Percentiles rank a stretch among this genome's conserved stretches.
Conservation (phyloP, 2,113 vertebrate species). For the Ornithorhynchus anatinus region DNA sequence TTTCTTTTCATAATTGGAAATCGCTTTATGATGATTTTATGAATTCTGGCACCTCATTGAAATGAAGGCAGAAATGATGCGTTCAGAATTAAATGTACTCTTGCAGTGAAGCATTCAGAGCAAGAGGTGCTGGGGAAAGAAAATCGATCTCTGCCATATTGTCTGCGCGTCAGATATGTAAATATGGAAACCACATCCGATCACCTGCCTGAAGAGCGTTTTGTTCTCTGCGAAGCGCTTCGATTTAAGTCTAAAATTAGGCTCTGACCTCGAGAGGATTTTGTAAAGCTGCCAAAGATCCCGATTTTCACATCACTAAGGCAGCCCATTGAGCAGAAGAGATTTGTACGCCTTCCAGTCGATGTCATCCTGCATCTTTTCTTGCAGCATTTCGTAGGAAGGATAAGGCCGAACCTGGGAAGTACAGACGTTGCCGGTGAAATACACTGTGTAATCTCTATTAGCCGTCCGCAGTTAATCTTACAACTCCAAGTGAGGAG, state of each 20-base stretch:
- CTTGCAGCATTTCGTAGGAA: slow-evolving; percentile 29
- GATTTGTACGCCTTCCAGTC: slow-evolving; percentile 32
- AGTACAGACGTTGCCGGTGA: slow-evolving; percentile 16
- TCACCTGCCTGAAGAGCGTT: slow-evolving; percentile 3
- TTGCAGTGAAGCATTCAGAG: slow-evolving; percentile 27
- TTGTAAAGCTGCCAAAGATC: slow-evolving; percentile 22
- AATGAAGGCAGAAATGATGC: slow-evolving; percentile 38
- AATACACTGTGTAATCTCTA: slow-evolving; percentile 33
- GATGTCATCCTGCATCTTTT: slow-evolving; percentile 12
- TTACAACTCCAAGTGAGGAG: slow-evolving; percentile 4
- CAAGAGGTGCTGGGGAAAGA: slow-evolving; percentile 15
- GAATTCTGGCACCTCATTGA: slow-evolving; percentile 49
- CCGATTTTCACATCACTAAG: slow-evolving; percentile 17
- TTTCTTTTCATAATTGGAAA: slow-evolving; percentile 67
- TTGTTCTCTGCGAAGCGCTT: not conserved
- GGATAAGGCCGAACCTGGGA: slow-evolving; percentile 19
- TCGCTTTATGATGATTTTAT: slow-evolving; percentile 58
- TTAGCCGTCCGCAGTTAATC: slow-evolving; percentile 39
- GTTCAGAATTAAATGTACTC: slow-evolving; percentile 39
- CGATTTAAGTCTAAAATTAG: slow-evolving; percentile 16
- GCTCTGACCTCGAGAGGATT: slow-evolving; percentile 14
- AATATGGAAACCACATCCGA: slow-evolving; percentile 19
- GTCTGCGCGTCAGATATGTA: not conserved
- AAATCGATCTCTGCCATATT: slow-evolving; percentile 26
- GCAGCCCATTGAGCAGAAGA: slow-evolving; percentile 19